phyloP scores from a whole-genome alignment of 1,140 invertebrate species.

The Conus betulinus region DNA sequence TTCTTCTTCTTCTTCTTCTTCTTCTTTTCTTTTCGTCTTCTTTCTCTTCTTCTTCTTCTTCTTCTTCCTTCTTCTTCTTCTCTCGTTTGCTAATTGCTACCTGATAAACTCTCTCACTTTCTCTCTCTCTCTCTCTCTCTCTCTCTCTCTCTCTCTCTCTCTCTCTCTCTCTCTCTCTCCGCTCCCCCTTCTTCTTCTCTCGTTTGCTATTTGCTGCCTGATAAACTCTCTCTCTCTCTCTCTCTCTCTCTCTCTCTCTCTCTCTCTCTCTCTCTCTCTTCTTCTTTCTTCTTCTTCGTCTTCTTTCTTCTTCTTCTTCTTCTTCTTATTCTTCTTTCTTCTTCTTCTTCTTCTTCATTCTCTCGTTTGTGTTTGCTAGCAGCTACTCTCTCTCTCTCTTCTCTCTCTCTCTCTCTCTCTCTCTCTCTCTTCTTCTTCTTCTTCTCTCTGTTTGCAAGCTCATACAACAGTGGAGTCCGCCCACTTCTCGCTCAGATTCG shows the following conservation, averaged over 20 bases:
- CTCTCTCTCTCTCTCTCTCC: constrained; percentile 24
- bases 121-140: constrained; percentile 23
- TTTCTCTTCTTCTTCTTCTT: neutral
- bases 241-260: neutral
- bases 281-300: neutral
- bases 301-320: neutral
- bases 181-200: neutral
- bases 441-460: neutral
- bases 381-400: constrained; percentile 25
- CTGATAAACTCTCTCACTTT: neutral
- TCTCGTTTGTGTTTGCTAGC: too few relatives aligned
- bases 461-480: too few relatives aligned
- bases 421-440: neutral
- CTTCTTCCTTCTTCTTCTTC: neutral
- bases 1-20: neutral
- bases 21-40: neutral
- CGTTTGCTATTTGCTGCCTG: neutral
- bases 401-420: constrained; percentile 28
- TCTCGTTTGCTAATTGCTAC: neutral
- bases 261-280: constrained; percentile 17
- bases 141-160: constrained; percentile 25
- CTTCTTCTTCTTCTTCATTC: neutral
- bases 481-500: too few relatives aligned
- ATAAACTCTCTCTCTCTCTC: constrained; percentile 15
- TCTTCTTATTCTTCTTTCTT: too few relatives aligned